Base-by-base conservation (phyloP, 2,888 invertebrate genomes). In the Empis stercorea region DNA sequence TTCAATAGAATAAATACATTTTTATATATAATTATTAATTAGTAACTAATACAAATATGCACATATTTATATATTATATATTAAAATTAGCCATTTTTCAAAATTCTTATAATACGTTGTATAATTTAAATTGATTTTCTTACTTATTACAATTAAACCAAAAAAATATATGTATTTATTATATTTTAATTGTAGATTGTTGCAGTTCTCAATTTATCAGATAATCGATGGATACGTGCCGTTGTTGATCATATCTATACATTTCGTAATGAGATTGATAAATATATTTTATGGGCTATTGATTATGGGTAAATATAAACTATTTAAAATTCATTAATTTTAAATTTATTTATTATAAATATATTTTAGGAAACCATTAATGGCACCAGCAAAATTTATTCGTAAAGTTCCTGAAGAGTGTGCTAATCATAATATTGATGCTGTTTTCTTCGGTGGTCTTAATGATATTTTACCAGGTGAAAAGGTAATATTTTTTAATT, bases 271-370 rank as follows among this genome's bases (percentile, higher is more conserved):
- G 11, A 30, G 1, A 15, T 30, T 10, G 27, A 23, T 2, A 50
- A 40, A 16, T 52, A 50, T 15, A 41, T 41, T 30, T 11, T 48
- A 1, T 52, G 52, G 52, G 52, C 52, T 5, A 38, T 50, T 13
- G 52, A 52, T 17, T 44, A 52, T 30, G 52, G 52, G 52, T 50
- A 40, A 47, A 27, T 43, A 36, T 15, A 14, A 36, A n/a, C 7
- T 34, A n/a, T 34, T 17, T 44, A 4, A 36, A 32, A n/a, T 43
- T 3, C 14, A 17, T 20, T 14, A 10, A n/a, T 17, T 15, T 46
- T 30, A 16, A 15, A 41, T 37, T 27, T 3, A 3, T 41, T 14
- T 2, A 30, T 17, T 17, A 15, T 16, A 20, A 4, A n/a, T 20
- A 20, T 27, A 13, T 41, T 27, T 14, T 16, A 52, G 51, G 14